Evolutionary conservation across 23 tunicate species (phyloP).

Genomic region (Aplidium turbinatum): DNA sequence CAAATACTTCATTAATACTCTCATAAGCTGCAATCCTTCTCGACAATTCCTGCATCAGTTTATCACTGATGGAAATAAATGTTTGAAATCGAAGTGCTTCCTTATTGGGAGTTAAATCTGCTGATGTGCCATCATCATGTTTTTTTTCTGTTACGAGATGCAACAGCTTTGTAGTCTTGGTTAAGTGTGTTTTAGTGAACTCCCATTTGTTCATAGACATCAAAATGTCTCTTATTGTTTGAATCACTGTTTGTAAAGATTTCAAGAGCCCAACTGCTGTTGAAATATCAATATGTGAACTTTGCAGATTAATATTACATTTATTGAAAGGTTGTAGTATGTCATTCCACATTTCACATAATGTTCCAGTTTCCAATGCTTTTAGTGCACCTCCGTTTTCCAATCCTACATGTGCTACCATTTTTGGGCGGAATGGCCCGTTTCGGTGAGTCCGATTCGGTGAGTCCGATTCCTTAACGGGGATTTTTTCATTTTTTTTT

Average conservation of each 20-base stretch:
- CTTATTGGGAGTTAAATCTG: constrained; percentile 5
- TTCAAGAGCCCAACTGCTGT: not conserved
- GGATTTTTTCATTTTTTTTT: too few species aligned
- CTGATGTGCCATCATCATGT: not conserved
- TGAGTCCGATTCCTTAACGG: too few species aligned
- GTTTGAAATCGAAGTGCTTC: not conserved
- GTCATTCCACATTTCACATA: not conserved
- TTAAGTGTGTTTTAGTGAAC: not conserved
- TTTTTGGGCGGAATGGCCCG: too few species aligned
- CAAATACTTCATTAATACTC: not conserved
- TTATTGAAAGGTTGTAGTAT: not conserved
- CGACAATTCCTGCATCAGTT: not conserved
- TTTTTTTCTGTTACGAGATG: constrained; percentile 3
- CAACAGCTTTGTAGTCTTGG: not conserved
- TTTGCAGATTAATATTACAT: not conserved
- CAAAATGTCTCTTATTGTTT: not conserved
- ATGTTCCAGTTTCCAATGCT: not conserved
- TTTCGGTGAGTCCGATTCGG: too few species aligned
- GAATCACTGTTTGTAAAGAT: constrained; percentile 3
- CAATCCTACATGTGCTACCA: too few species aligned
- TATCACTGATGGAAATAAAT: not conserved
- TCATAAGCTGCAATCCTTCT: not conserved
- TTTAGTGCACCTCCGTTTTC: too few species aligned
- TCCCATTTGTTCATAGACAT: not conserved
- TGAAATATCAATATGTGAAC: not conserved